phyloP scores from a whole-genome alignment of 2,888 invertebrate species.

The Ophioninae sp. region DNA sequence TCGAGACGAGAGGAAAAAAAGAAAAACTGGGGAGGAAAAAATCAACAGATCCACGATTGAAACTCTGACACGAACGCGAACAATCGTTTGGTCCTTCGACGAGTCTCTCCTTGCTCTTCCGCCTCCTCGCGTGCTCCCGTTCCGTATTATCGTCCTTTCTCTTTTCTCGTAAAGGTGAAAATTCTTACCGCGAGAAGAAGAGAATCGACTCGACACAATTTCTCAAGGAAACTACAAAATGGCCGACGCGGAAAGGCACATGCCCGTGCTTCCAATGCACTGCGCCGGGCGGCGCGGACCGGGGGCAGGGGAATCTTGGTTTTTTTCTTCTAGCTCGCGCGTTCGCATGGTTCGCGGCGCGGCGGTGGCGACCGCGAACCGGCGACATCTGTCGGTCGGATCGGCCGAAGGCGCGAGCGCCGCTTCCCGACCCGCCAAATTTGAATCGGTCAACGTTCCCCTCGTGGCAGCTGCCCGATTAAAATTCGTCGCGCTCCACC shows the following conservation, averaged over 20 bases:
- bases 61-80: constrained; percentile 35
- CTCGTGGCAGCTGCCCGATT: neutral
- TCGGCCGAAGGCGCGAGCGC: neutral
- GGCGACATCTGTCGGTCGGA: constrained; percentile 39
- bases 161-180: constrained; percentile 64
- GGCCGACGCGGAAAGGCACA: constrained; percentile 86
- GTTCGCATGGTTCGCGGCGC: constrained; percentile 23
- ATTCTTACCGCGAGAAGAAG: constrained; percentile 83
- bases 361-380: neutral
- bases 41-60: constrained; percentile 24
- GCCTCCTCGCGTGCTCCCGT: constrained; percentile 5
- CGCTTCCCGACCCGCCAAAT: constrained; percentile 5
- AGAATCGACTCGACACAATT: constrained; percentile 85
- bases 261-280: constrained; percentile 84
- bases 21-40: neutral
- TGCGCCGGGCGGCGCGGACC: constrained; percentile 72
- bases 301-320: constrained; percentile 68
- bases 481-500: too few species aligned
- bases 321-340: constrained; percentile 31
- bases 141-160: constrained; percentile 29
- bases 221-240: constrained; percentile 87
- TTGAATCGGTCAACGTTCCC: constrained; percentile 27
- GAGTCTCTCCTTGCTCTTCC: constrained; percentile 4
- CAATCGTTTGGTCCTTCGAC: constrained; percentile 26
- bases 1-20: neutral